Evolutionary conservation across 2,888 invertebrate genomes (phyloP), one percentile per base, ranked within the genome.

Genomic region (Drosophila anceps): DNA sequence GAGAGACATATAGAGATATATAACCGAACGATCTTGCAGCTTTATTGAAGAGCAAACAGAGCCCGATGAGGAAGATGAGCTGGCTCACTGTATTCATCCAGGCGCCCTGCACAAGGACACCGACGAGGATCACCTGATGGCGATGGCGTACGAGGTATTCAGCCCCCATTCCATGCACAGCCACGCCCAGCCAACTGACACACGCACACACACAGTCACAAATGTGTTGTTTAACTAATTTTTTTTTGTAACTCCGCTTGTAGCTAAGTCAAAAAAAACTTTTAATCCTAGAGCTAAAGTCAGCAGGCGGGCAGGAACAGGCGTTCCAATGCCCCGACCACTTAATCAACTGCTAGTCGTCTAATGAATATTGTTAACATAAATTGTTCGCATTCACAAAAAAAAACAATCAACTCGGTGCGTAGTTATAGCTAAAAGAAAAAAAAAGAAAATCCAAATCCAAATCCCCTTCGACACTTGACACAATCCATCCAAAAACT

Each of bases 61-160:
- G 67, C 94, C 95, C 58, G 94, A 96, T 93, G 95, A 96, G 54
- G 89, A 84, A 39, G 79, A 90, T 75, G 90, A 90, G 93, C 95
- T 96, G 91, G 94, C 94, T 88, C 95, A 96, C 94, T 95, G 95
- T 90, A 95, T 96, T 87, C 95, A 95, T 91, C 95, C 96, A 60
- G 95, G 95, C 63, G 94, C 94, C 69, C 93, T 94, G 85, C 94
- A 94, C 90, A 94, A 93, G 66, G 88, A 87, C 60, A 95, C 95
- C 94, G 95, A 95, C 15, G 95, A 95, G 54, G 94, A 94, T 74
- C 95, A 95, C 91, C 95, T 95, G 24, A 94, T 95, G 68, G 95
- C 96, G 44, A 81, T 92, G 92, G 95, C 95, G 60, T 95, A 96
- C 82, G 96, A 96, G 93, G 93, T 93, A 93, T 70, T 58, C 66